Evolutionary conservation across 2,113 vertebrate species (phyloP), one percentile per base, ranked within the genome.

Genomic region (Montifringilla adamsi): DNA sequence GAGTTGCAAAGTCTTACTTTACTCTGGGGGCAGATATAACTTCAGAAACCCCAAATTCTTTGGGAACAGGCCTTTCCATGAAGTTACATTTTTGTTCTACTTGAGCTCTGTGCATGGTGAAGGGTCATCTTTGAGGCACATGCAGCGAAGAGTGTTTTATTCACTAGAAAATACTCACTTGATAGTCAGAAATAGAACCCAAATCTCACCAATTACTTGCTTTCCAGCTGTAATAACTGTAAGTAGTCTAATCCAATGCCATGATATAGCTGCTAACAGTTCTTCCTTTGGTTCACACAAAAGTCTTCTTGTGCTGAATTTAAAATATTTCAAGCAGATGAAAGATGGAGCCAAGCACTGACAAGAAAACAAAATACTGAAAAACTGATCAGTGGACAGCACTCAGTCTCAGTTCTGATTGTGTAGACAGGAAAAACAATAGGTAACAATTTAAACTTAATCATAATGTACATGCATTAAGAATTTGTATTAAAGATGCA

Each of bases 141-240:
- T 50, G 68, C 64, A 89, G 33, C 1, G 1, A 84, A 63, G 59
- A 63, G 33, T 20, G 90, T 90, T 92, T 92, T 70, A 94, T 90
- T 86, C 86, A 59, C 30, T 72, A 44, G 72, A 70, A 96, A 81
- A 90, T 55, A 35, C 30, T 75, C 60, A 68, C 52, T 94, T 19
- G 2, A 30, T 41, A 82, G 62, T 66, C 58, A 86, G 70, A 95
- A 87, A 95, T 16, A 82, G 77, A 94, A 87, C 47, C 16, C 63
- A 88, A 62, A 46, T 69, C 70, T 85, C 89, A 91, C 62, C 30
- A 77, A 63, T 80, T 78, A 80, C 72, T 82, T 90, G 55, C 67
- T 91, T 90, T 90, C 74, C 84, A 95, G 68, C 82, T 95, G 75
- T 86, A 93, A 83, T 77, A 95, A 91, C 84, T 73, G 3, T 47